A percentile compares a stretch with the other conserved stretches of the same genome.
These are phyloP conservation scores for Cuniculus paca DNA, from an alignment of 2,797 vertebrate genomes.

Conservation along the genomic window DNA sequence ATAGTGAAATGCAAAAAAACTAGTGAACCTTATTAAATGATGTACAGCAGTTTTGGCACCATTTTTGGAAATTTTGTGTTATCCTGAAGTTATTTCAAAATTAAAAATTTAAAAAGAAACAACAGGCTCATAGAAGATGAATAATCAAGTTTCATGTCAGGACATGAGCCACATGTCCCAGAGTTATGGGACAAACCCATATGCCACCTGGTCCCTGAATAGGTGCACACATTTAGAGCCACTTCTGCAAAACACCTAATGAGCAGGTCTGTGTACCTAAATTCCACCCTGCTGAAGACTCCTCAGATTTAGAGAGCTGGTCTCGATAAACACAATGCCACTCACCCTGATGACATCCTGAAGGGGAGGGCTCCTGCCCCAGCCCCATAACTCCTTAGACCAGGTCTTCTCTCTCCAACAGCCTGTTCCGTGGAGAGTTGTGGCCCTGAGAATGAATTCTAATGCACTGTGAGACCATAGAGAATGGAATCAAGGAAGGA, in stretches of 20 bases:
- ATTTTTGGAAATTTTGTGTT: constrained; percentile 6
- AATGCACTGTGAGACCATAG: not conserved
- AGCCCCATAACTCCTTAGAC: not conserved
- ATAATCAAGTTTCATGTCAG: not conserved
- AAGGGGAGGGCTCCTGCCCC: not conserved
- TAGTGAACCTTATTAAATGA: not conserved
- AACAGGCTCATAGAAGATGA: not conserved
- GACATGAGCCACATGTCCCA: too few species aligned
- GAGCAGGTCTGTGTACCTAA: not conserved
- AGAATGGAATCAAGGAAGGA: not conserved
- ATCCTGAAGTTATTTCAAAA: constrained; percentile 8
- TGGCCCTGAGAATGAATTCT: not conserved
- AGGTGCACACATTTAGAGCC: not conserved
- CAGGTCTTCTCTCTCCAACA: not conserved
- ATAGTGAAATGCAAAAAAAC: not conserved
- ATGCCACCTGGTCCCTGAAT: not conserved
- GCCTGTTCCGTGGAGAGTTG: not conserved
- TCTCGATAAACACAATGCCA: not conserved
- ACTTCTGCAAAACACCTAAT: not conserved
- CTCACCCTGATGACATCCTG: not conserved
- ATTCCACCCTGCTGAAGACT: not conserved
- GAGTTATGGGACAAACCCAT: not conserved
- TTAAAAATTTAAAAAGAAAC: not conserved
- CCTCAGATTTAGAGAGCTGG: not conserved
- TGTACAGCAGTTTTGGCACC: not conserved